phyloP scores from a whole-genome alignment of 2,113 vertebrate species.

The Podarcis cretensis region DNA sequence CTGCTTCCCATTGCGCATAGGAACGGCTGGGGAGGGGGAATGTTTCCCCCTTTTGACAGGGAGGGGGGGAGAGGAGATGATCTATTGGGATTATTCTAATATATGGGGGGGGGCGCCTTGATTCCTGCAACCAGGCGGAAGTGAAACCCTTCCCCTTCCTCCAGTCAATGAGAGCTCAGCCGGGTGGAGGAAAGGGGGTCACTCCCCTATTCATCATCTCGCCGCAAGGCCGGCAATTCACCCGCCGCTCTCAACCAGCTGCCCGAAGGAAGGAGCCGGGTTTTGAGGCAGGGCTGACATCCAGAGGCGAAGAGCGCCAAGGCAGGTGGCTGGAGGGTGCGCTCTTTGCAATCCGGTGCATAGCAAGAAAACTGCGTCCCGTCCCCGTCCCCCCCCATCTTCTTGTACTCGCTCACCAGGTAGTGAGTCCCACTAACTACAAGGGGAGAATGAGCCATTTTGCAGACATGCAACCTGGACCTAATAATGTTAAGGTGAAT shows the following conservation, averaged over 20 bases:
- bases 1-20: slow-evolving; percentile 56
- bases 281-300: not conserved
- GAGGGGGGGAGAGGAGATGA: not conserved
- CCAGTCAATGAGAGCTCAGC: slow-evolving; percentile 40
- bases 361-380: not conserved
- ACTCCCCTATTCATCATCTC: not conserved
- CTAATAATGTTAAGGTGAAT: no score
- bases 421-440: no score
- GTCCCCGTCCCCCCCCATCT: not conserved
- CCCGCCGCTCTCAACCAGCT: not conserved
- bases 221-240: not conserved
- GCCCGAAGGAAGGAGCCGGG: not conserved
- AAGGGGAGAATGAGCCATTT: no score
- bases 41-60: not conserved
- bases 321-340: no score
- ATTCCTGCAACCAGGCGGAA: slow-evolving; percentile 81
- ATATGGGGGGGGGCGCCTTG: slow-evolving; percentile 63
- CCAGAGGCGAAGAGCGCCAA: no score
- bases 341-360: not conserved
- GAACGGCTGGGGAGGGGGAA: slow-evolving; percentile 21
- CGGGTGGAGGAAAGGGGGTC: not conserved
- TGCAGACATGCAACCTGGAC: no score
- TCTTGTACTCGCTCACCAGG: no score
- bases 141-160: slow-evolving; percentile 73
- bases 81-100: slow-evolving; percentile 45